Conservation (phyloP, 2,113 vertebrate genomes). For the Syngnathus typhle region DNA sequence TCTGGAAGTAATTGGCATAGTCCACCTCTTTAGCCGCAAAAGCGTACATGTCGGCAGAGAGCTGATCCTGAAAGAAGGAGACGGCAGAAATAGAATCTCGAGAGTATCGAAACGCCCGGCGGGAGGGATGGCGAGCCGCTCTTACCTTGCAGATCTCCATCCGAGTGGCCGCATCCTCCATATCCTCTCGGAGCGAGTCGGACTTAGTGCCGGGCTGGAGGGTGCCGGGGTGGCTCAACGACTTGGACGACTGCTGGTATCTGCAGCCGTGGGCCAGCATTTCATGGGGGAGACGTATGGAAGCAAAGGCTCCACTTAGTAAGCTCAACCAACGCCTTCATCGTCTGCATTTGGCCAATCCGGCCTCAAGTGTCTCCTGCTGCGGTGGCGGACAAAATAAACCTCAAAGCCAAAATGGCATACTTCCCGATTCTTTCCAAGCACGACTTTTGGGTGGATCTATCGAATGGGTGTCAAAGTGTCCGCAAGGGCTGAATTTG, state of each 20-base stretch:
- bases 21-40: constrained; percentile 99
- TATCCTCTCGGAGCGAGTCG: constrained; percentile 94
- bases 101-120: not conserved
- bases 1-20: constrained; percentile 99
- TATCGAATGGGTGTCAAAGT: not conserved
- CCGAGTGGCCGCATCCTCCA: constrained; percentile 97
- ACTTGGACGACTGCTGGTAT: constrained; percentile 95
- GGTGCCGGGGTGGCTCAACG: constrained; percentile 86
- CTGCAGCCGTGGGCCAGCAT: constrained; percentile 53
- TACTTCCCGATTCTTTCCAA: not conserved
- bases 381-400: too few relatives aligned
- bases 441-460: not conserved
- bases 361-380: too few relatives aligned
- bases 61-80: constrained; percentile 79
- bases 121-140: not conserved
- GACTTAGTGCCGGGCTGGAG: constrained; percentile 89
- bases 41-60: constrained; percentile 98
- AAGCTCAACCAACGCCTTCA: too few relatives aligned
- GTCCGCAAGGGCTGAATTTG: not conserved
- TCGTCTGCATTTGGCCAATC: too few relatives aligned
- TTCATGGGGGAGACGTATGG: too few relatives aligned
- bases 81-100: too few relatives aligned
- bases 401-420: too few relatives aligned
- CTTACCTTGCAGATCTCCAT: constrained; percentile 98
- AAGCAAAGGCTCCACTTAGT: too few relatives aligned